These are phyloP conservation scores for Corythornis cristatus DNA, from an alignment of 2,113 vertebrate genomes.

Conservation along the genomic window DNA sequence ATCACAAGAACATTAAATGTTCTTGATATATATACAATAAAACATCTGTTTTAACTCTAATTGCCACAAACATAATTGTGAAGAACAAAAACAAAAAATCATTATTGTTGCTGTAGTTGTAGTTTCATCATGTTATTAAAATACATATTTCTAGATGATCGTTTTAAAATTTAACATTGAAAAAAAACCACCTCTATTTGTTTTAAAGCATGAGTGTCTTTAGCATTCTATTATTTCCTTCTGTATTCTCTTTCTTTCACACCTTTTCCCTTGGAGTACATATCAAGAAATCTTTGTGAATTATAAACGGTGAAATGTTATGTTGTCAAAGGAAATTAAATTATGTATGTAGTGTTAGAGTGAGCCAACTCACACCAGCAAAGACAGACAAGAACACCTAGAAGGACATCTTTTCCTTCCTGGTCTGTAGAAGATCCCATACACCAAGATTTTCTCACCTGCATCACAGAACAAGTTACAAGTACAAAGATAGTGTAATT, in stretches of 20 bases:
- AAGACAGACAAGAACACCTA: neutral
- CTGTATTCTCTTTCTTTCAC: neutral
- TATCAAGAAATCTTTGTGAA: neutral
- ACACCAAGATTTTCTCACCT: neutral
- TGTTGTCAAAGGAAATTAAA: neutral
- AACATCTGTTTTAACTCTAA: neutral
- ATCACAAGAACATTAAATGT: neutral
- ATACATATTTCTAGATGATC: neutral
- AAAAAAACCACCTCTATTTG: rapidly evolving
- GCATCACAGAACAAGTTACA: neutral
- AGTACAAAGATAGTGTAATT: neutral
- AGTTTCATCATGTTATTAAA: neutral
- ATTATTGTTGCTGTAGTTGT: neutral
- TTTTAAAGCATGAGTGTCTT: neutral
- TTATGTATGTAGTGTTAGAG: neutral
- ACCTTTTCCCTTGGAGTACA: rapidly evolving
- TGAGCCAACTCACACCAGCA: neutral
- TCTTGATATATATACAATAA: neutral
- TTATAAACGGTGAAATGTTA: neutral
- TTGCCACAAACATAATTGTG: neutral
- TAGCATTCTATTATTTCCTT: neutral
- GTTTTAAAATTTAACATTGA: neutral
- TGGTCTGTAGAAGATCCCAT: neutral
- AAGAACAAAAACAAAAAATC: neutral
- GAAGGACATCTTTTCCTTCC: neutral